A percentile compares a stretch with the other conserved stretches of the same genome.
These are phyloP conservation scores for Elephas maximus DNA, from an alignment of 2,113 vertebrate species.

Conservation along the genomic window DNA sequence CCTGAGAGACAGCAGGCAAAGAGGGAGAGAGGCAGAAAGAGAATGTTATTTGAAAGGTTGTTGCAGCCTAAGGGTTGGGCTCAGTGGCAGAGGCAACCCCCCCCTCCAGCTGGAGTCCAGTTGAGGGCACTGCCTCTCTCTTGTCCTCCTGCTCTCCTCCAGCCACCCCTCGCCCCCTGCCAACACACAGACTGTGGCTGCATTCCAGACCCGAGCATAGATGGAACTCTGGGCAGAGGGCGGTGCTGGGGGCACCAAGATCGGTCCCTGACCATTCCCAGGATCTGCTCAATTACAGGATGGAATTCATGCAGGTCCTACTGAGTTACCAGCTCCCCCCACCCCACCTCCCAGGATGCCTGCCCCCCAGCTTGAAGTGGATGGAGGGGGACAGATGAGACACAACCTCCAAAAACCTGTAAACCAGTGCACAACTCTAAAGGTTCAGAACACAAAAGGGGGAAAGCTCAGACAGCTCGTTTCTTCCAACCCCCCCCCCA, in stretches of 20 bases:
- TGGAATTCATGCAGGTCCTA: constrained; percentile 58
- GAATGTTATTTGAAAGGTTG: constrained; percentile 64
- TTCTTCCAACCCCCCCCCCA: constrained; percentile 39
- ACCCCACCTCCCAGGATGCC: neutral
- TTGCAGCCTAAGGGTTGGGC: constrained; percentile 58
- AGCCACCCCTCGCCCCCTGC: neutral
- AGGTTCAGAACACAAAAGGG: constrained; percentile 71
- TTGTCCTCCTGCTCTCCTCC: neutral
- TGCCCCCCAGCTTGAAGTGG: neutral
- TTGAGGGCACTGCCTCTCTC: constrained; percentile 45
- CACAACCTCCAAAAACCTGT: constrained; percentile 23
- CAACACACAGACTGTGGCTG: constrained; percentile 30
- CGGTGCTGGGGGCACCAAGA: neutral
- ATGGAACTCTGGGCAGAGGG: neutral
- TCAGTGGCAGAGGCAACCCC: constrained; percentile 61
- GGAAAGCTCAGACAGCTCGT: constrained; percentile 60
- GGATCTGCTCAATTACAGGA: constrained; percentile 51
- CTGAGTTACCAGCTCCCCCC: neutral
- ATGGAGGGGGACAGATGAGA: neutral
- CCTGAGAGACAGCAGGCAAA: neutral
- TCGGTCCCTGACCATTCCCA: neutral
- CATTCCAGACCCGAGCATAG: constrained; percentile 61
- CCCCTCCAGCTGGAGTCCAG: constrained; percentile 30
- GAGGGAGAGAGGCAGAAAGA: constrained; percentile 13
- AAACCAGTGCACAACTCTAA: constrained; percentile 34